Evolutionary conservation across 2,888 invertebrate species (phyloP), one percentile per base, ranked within the genome.

Genomic region (Orthonychiurus folsomi): DNA sequence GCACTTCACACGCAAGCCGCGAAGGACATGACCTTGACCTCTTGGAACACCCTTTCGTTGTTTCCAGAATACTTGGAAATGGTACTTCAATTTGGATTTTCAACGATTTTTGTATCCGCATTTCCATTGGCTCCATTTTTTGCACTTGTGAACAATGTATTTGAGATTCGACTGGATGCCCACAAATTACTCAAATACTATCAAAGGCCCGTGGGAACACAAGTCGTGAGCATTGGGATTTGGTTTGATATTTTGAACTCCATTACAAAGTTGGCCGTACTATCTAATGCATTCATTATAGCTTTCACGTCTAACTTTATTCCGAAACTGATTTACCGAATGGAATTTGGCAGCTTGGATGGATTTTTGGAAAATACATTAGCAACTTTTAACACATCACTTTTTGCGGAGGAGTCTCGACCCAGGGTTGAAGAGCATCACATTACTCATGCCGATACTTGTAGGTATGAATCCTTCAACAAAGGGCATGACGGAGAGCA

Each of bases 41-140:
- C 89, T 69, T 90, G 90, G 81, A 90, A 90, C 2, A 84, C 88
- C 54, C 84, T 89, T 76, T 89, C 91, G 69, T 80, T 96, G 60
- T 95, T 95, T 78, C 89, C 91, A 0, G 96, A 96, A 79, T 97
- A 97, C 79, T 81, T 96, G 69, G 96, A 97, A 83, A 96, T 96
- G 95, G 93, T 94, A 52, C 80, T 96, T 47, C 96, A 97, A 78
- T 97, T 93, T 80, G 96, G 96, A 0, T 96, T 96, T 81, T 89
- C 95, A 55, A 96, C 95, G 2, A 89, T 97, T 71, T 97, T 97
- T 79, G 96, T 95, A 66, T 89, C 93, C 50, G 96, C 96, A 2
- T 97, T 97, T 80, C 96, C 96, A 0, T 80, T 97, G 59, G 96
- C 95, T 0, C 96, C 96, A 0, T 82, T 96, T 64, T 97, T 94